Evolutionary conservation across 1,140 invertebrate species (phyloP), one percentile per base, ranked within the genome.

Genomic region (Planococcus citri): DNA sequence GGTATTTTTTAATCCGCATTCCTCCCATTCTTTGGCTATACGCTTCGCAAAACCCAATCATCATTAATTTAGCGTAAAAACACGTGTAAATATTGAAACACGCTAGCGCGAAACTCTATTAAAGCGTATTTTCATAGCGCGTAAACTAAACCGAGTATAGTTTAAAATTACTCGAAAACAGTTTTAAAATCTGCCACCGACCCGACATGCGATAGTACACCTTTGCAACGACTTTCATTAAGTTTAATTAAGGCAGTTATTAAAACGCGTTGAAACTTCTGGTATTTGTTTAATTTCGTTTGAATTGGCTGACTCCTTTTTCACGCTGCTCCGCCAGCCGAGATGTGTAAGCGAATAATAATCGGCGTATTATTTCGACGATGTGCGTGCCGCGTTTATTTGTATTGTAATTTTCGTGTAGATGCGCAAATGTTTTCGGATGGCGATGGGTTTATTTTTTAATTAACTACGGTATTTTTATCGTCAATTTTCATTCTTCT

Each of bases 341-440:
- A 4, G 60, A 64, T 64, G 60, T 64, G 60, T 64, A 64, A 64
- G 60, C 60, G 60, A 64, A 64, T 64, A 64, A 64, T 64, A 64
- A 64, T 64, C 25, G 60, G 21, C 20, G 60, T 17, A 64, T 64
- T 64, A 64, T 64, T 14, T 51, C 41, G 41, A 51, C 41, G 17
- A 51, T 51, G 41, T 20, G 41, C n/a, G 41, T 33, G 29, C n/a
- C n/a, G n/a, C 29, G 29, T 33, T 33, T 33, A 33, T 33, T 33
- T 33, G 29, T 6, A 33, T 33, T 33, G 3, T 33, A n/a, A n/a
- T n/a, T n/a, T n/a, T n/a, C n/a, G n/a, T 12, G 29, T 12, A 33
- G 29, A 33, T 33, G 12, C 29, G 29, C 29, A 33, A 33, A 33
- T 33, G 29, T 33, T 33, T 33, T 33, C 29, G 29, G 4, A 33